These are phyloP conservation scores for Dryobates pubescens DNA, from an alignment of 2,797 vertebrate species.

Conservation along the genomic window DNA sequence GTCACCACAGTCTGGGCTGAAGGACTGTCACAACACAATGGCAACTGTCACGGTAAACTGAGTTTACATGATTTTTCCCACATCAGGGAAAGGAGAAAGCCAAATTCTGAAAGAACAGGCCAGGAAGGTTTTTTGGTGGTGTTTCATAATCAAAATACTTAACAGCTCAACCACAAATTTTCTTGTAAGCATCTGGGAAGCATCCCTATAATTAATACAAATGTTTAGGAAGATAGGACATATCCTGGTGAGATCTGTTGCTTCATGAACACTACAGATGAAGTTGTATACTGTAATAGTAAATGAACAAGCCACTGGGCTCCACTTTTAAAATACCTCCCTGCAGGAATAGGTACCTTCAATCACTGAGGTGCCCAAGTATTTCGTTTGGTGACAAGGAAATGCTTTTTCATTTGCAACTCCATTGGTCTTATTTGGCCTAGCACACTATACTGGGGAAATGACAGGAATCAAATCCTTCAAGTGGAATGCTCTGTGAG, in stretches of 20 bases:
- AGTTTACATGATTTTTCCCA: background rate
- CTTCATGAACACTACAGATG: background rate
- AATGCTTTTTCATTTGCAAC: background rate
- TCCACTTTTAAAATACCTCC: background rate
- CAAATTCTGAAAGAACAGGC: background rate
- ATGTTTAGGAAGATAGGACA: background rate
- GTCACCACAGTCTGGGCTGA: background rate
- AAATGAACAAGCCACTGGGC: background rate
- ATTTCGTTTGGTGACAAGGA: background rate
- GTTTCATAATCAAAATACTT: background rate
- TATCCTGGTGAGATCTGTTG: background rate
- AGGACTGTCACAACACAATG: background rate
- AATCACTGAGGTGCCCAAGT: background rate
- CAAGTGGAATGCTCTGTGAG: background rate
- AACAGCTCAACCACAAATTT: background rate
- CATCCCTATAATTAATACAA: background rate
- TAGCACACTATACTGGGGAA: background rate
- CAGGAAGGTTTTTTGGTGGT: background rate
- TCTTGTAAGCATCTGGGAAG: background rate
- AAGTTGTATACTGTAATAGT: background rate
- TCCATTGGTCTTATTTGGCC: background rate
- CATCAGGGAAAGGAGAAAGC: background rate
- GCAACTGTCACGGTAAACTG: background rate
- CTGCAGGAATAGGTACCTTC: background rate
- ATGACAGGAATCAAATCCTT: background rate